Base-by-base conservation (phyloP, 2,797 vertebrate species). In the Diplodus sargus region DNA sequence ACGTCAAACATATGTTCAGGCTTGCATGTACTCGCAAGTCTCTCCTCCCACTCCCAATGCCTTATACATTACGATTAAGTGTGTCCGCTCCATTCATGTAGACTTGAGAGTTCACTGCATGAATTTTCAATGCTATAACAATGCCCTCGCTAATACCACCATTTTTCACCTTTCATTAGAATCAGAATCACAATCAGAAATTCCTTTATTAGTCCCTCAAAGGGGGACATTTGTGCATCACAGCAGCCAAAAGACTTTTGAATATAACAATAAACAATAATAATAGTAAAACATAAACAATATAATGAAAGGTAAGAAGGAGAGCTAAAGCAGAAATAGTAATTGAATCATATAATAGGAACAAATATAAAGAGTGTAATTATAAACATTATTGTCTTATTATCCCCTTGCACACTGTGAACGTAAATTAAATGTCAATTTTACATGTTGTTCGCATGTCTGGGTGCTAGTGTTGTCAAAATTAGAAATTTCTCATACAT, bases 31-130 rank as follows among this genome's bases (percentile, higher is more conserved):
- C 39, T 42, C n/a, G 22, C 25, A 58, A 14, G 23, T 60, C 34
- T 70, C 20, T 30, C 52, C 45, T 66, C 42, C 42, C 25, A 59
- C 18, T 67, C 22, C 17, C 11, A 28, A 25, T 64, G 39, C 17
- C 7, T 22, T 25, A 4, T 70, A 58, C 48, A 64, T 64, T 77
- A 53, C 67, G 22, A 49, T 54, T 54, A 15, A 53, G 39, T 54
- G 49, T 56, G 16, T 60, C 42, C 49, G 18, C 45, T 64, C 14
- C 14, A 42, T 48, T 73, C n/a, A 42, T 56, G 25, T 57, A 51
- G 11, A 52, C 1, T 4, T 45, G 48, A 13, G 11, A 73, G 20
- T 42, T 7, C 42, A 34, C 16, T 60, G 15, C 20, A 13, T 68
- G 58, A 64, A 52, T 70, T 70, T 39, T 23, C 23, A 69, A 17